phyloP scores from a whole-genome alignment of 2,113 vertebrate genomes.

The Ardeotis arabs region DNA sequence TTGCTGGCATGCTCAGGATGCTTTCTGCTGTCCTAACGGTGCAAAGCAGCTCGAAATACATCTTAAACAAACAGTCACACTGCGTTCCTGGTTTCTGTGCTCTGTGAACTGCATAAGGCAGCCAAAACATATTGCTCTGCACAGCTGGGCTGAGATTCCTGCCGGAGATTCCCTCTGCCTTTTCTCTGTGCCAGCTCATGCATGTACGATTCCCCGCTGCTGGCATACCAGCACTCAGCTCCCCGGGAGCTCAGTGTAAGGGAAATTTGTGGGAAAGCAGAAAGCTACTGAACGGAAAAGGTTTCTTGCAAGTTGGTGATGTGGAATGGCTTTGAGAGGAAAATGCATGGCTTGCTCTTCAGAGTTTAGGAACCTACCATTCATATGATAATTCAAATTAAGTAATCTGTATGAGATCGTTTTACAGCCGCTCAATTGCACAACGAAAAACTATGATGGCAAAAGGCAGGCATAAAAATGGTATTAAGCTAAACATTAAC shows the following conservation, averaged over 20 bases:
- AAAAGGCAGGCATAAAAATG: slow-evolving; percentile 49
- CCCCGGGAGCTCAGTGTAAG: not conserved
- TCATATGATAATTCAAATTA: slow-evolving; percentile 23
- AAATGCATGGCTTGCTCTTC: not conserved
- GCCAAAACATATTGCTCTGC: not conserved
- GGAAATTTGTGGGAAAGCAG: not conserved
- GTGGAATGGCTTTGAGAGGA: not conserved
- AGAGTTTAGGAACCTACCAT: not conserved
- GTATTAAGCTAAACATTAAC: slow-evolving; percentile 65
- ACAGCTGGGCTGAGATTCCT: not conserved
- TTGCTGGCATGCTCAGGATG: not conserved
- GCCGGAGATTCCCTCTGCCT: not conserved
- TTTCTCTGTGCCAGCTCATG: not conserved
- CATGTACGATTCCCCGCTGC: not conserved
- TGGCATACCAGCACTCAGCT: not conserved
- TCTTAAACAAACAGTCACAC: not conserved
- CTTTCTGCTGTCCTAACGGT: not conserved
- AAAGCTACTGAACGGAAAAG: not conserved
- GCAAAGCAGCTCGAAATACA: not conserved
- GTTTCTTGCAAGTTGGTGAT: not conserved
- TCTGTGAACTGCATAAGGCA: fast-evolving
- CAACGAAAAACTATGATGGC: slow-evolving; percentile 43
- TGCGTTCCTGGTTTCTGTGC: not conserved
- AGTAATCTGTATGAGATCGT: slow-evolving; percentile 46
- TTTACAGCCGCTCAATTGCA: slow-evolving; percentile 59